Evolutionary conservation across 2,888 invertebrate species (phyloP), one percentile per base, ranked within the genome.

Genomic region (Diabrotica balteata): DNA sequence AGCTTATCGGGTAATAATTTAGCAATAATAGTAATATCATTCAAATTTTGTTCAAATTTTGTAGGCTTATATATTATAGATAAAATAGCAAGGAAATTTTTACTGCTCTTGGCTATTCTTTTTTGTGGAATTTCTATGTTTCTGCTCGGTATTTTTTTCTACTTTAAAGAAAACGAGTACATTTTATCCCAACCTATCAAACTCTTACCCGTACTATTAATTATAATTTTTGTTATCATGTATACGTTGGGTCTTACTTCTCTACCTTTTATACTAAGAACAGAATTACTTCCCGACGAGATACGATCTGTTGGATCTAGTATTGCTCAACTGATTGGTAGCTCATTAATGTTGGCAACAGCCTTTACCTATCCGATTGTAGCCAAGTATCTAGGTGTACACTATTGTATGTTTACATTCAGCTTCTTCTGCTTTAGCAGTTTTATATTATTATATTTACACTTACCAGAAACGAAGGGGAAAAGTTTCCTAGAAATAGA

Each of bases 31-130:
- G 90, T 95, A 2, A 93, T 92, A 0, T 84, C 89, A 0, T 92
- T 94, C 1, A 94, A 94, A 83, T 91, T 91, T 11, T 78, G 89
- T 3, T 46, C 47, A 89, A 90, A 80, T 90, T 91, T 0, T 86
- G 84, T 90, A 22, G 91, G 92, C 0, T 91, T 92, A 0, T 76
- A 90, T 11, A 87, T 93, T 46, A 93, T 91, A 65, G 94, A 94
- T 83, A 86, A 89, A 58, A 86, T 91, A 46, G 94, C 94, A 0
- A 85, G 94, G 47, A 87, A 90, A 61, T 81, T 90, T 0, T 86
- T 95, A 49, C 86, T 94, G 0, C 81, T 93, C 2, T 81, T 89
- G 45, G 93, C 93, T 0, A 88, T 90, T 0, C 80, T 87, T 53
- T 88, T 90, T 0, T 90, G 90, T 79, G 84, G 88, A 42, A 75